A percentile compares a stretch with the other conserved stretches of the same genome.
Evolutionary conservation across 2,113 vertebrate genomes (phyloP).

Genomic region (Scomber colias): DNA sequence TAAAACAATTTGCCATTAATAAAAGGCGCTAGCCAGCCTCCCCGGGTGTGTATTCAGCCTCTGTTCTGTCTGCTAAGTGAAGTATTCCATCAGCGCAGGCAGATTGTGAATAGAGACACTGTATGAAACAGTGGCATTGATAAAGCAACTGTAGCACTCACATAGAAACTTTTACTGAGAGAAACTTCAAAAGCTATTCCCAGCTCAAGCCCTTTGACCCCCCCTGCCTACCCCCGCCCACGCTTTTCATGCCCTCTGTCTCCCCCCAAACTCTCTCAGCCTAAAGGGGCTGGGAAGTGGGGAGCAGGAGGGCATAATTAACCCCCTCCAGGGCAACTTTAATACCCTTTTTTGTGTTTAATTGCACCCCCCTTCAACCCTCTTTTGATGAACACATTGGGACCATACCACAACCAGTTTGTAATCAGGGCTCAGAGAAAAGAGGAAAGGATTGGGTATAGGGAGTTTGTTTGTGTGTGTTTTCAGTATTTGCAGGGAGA

Average conservation of each 20-base stretch:
- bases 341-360: slow-evolving; percentile 86
- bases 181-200: slow-evolving; percentile 79
- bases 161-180: slow-evolving; percentile 57
- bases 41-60: slow-evolving; percentile 57
- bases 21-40: slow-evolving; percentile 47
- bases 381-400: slow-evolving; percentile 83
- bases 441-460: slow-evolving; percentile 18
- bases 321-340: slow-evolving; percentile 83
- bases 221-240: slow-evolving; percentile 38
- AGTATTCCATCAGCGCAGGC: slow-evolving; percentile 43
- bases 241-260: slow-evolving; percentile 59
- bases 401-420: slow-evolving; percentile 79
- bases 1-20: slow-evolving; percentile 75
- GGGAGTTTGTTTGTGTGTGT: slow-evolving; percentile 52
- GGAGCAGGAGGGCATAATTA: slow-evolving; percentile 80
- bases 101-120: slow-evolving; percentile 61
- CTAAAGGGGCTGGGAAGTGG: slow-evolving; percentile 72
- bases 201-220: slow-evolving; percentile 73
- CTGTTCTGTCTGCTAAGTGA: slow-evolving; percentile 59
- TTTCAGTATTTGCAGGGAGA: slow-evolving; percentile 56
- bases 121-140: slow-evolving; percentile 76
- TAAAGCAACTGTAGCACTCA: slow-evolving; percentile 72
- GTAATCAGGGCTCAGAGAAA: slow-evolving; percentile 64
- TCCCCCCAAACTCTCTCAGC: slow-evolving; percentile 45
- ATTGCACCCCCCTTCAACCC: slow-evolving; percentile 77